A percentile compares a stretch with the other conserved stretches of the same genome.
Evolutionary conservation across 2,113 vertebrate species (phyloP).

Genomic region (Oostethus manadensis): DNA sequence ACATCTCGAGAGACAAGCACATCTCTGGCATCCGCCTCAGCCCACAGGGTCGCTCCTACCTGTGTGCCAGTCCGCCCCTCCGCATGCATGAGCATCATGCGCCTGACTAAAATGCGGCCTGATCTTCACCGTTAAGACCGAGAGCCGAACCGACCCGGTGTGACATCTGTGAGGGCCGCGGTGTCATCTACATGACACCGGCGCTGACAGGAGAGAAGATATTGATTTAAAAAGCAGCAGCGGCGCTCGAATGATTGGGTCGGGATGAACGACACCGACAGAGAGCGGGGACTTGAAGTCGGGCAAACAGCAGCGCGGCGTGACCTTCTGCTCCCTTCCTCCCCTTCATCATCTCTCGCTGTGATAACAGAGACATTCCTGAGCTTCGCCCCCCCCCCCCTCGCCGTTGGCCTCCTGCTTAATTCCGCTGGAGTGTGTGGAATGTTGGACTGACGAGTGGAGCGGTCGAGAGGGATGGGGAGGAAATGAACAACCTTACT

Average conservation of each 20-base stretch:
- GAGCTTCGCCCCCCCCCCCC: constrained; percentile 61
- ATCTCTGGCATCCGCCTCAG: constrained; percentile 31
- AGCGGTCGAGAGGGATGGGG: constrained; percentile 39
- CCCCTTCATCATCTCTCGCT: constrained; percentile 55
- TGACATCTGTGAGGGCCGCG: constrained; percentile 63
- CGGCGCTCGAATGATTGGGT: constrained; percentile 45
- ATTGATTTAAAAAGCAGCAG: constrained; percentile 69
- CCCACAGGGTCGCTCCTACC: constrained; percentile 37
- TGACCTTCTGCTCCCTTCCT: constrained; percentile 60
- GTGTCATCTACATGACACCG: constrained; percentile 68
- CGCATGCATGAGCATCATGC: constrained; percentile 33
- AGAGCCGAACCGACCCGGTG: constrained; percentile 59
- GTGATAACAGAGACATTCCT: constrained; percentile 74
- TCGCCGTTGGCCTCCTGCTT: constrained; percentile 63
- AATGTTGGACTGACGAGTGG: constrained; percentile 58
- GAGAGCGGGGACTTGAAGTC: constrained; percentile 35
- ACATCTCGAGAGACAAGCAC: constrained; percentile 4
- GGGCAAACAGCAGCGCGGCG: constrained; percentile 21
- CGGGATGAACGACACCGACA: constrained; percentile 28
- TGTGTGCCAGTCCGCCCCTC: constrained; percentile 32
- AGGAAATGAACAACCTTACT: constrained; percentile 72
- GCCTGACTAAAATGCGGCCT: constrained; percentile 26
- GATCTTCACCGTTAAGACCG: constrained; percentile 48
- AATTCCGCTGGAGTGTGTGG: constrained; percentile 67
- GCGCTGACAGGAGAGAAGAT: constrained; percentile 52